Evolutionary conservation across 1,140 invertebrate species (phyloP).

Genomic region (Ceratoteleas bidentatus): DNA sequence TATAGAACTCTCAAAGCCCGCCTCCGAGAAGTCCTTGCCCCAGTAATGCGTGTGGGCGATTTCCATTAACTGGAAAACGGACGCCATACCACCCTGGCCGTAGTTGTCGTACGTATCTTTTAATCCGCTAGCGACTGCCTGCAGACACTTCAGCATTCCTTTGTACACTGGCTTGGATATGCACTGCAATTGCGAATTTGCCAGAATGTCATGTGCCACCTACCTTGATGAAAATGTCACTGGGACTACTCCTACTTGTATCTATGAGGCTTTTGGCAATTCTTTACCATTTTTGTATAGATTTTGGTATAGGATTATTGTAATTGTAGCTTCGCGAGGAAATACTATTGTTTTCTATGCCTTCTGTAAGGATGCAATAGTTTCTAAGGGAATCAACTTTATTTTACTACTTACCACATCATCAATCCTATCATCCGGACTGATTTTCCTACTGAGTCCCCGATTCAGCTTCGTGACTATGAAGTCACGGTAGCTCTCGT

Average conservation of each 20-base stretch:
- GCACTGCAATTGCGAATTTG: conserved; percentile 84
- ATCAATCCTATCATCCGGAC: conserved; percentile 97
- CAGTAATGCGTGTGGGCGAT: conserved; percentile 99
- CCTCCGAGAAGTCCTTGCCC: conserved; percentile 91
- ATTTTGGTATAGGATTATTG: too few species aligned
- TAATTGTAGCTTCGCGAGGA: too few species aligned
- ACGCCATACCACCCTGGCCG: conserved; percentile 97
- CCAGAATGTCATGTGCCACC: too few species aligned
- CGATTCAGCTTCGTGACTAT: conserved; percentile 97
- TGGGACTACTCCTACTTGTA: too few species aligned
- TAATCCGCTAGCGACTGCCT: conserved; percentile 93
- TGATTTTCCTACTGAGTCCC: conserved; percentile 95
- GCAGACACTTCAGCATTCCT: conserved; percentile 96
- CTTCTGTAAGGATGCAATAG: too few species aligned
- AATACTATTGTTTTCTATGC: too few species aligned
- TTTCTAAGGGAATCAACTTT: neutral
- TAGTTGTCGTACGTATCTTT: conserved; percentile 96
- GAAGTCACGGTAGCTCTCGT: conserved; percentile 98
- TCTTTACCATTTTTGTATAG: too few species aligned
- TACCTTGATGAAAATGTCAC: too few species aligned
- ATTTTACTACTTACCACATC: conserved; percentile 91
- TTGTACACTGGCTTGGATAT: conserved; percentile 95
- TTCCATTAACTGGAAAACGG: conserved; percentile 97
- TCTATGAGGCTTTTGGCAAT: too few species aligned
- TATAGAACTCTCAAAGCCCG: conserved; percentile 78